These are phyloP conservation scores for Pinna nobilis DNA, from an alignment of 1,140 invertebrate genomes.

Conservation along the genomic window DNA sequence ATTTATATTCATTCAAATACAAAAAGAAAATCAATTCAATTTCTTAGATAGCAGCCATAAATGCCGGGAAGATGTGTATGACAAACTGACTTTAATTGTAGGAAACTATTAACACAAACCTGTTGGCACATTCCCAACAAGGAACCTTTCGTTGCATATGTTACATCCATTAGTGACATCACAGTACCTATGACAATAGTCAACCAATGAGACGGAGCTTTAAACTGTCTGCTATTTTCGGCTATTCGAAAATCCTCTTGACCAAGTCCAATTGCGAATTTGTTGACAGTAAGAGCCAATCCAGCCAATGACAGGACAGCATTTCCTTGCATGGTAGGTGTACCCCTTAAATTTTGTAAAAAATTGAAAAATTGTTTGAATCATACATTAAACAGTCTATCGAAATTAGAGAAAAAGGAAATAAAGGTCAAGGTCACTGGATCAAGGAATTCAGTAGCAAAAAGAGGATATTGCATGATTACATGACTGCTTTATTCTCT, in stretches of 20 bases:
- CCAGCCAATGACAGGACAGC: constrained; percentile 52
- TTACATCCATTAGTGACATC: constrained; percentile 53
- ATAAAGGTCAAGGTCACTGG: not conserved
- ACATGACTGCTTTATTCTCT: not conserved
- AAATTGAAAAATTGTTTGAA: not conserved
- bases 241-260: constrained; percentile 29
- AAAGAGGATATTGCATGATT: too few relatives aligned
- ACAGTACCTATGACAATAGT: constrained; percentile 56
- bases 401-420: constrained; percentile 7
- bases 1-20: too few relatives aligned
- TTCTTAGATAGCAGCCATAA: too few relatives aligned
- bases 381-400: not conserved
- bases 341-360: constrained; percentile 53
- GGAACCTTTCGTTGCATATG: constrained; percentile 46
- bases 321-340: constrained; percentile 58
- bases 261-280: constrained; percentile 45
- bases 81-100: too few relatives aligned
- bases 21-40: too few relatives aligned
- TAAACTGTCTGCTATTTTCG: constrained; percentile 43
- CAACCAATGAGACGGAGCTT: constrained; percentile 57
- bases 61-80: too few relatives aligned
- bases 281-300: constrained; percentile 45
- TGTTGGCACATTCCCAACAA: constrained; percentile 58
- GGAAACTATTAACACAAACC: constrained; percentile 41
- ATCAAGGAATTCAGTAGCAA: not conserved